Evolutionary conservation across 2,888 invertebrate genomes (phyloP).

Genomic region (Pseudolycoriella hygida): DNA sequence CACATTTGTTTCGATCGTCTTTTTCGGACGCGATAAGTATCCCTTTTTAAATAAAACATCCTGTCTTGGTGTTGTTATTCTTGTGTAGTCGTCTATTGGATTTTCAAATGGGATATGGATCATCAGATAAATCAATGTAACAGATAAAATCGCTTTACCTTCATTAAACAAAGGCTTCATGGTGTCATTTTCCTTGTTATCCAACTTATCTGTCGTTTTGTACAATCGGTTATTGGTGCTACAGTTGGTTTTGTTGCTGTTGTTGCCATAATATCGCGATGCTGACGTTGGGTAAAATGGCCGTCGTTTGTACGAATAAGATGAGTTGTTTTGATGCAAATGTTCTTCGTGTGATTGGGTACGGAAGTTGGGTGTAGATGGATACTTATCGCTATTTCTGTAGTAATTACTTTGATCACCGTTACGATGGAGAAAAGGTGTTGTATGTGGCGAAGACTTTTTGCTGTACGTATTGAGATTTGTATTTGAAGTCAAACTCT

Average conservation of each 20-base stretch:
- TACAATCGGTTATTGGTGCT: not conserved
- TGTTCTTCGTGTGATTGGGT: too few relatives aligned
- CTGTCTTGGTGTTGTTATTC: constrained; percentile 49
- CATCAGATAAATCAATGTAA: not conserved
- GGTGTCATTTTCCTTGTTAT: constrained; percentile 7
- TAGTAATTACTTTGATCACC: too few relatives aligned
- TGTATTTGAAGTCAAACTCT: too few relatives aligned
- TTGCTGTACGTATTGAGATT: too few relatives aligned
- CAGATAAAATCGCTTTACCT: constrained; percentile 8
- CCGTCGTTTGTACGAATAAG: constrained; percentile 9
- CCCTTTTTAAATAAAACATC: constrained; percentile 54
- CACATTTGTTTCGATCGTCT: constrained; percentile 10
- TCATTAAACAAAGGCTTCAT: constrained; percentile 12
- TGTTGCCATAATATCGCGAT: constrained; percentile 4
- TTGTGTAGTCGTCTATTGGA: constrained; percentile 42
- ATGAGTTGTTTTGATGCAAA: constrained; percentile 2
- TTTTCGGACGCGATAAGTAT: constrained; percentile 33
- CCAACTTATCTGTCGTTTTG: constrained; percentile 1
- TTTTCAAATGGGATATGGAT: not conserved
- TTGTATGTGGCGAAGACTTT: too few relatives aligned
- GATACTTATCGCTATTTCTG: too few relatives aligned
- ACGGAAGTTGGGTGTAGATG: too few relatives aligned
- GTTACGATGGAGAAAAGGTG: too few relatives aligned
- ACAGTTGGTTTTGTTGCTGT: not conserved
- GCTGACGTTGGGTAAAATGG: constrained; percentile 6